Percentiles rank a stretch among this genome's conserved stretches.
Conservation (phyloP, 2,797 vertebrate genomes). For the Varecia variegata region DNA sequence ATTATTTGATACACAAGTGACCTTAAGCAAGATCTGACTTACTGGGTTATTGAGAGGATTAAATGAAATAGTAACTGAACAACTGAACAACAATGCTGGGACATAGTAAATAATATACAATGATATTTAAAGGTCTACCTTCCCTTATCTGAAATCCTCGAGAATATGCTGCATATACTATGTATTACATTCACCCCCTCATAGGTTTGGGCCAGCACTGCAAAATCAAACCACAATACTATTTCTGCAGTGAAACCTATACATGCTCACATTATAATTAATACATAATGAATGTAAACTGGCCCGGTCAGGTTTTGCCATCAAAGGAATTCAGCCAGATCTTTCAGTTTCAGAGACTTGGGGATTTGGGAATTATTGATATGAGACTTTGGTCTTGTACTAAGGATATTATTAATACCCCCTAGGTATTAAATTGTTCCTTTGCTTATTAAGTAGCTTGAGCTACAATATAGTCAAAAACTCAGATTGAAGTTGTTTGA, state of each 20-base stretch:
- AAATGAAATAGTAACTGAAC: slow-evolving; percentile 5
- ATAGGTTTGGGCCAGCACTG: neutral
- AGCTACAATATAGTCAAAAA: neutral
- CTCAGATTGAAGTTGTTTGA: neutral
- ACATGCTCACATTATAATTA: neutral
- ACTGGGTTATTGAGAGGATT: neutral
- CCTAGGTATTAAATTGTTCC: neutral
- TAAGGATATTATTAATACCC: neutral
- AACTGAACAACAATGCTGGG: neutral
- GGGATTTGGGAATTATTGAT: neutral
- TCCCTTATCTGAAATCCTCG: neutral
- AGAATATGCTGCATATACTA: neutral
- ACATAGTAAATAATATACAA: neutral
- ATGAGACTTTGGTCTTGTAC: neutral
- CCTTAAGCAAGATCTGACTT: neutral
- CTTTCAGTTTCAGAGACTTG: neutral
- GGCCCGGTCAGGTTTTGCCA: neutral
- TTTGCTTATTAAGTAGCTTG: neutral
- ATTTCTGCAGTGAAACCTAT: neutral
- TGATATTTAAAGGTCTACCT: neutral
- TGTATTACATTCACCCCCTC: neutral
- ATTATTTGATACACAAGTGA: neutral
- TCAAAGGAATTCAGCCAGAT: neutral
- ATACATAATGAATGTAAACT: neutral
- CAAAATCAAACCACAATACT: neutral